These are phyloP conservation scores for Pammene aurita DNA, from an alignment of 2,888 invertebrate species.

Conservation along the genomic window DNA sequence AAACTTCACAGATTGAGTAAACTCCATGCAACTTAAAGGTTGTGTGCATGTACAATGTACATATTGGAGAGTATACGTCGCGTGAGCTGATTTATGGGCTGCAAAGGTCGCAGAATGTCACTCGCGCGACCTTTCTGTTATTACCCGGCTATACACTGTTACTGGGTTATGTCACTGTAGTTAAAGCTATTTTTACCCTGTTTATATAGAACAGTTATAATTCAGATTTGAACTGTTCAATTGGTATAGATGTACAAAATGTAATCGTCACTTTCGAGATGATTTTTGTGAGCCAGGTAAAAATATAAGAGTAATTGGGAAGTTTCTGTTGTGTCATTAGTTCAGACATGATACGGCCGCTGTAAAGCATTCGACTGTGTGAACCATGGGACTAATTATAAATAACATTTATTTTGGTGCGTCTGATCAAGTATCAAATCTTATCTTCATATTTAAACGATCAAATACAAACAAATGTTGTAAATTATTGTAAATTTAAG, in stretches of 20 bases:
- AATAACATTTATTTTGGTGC: not conserved
- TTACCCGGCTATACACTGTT: not conserved
- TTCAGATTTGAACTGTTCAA: too few relatives aligned
- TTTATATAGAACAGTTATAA: not conserved
- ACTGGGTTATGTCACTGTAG: constrained; percentile 5
- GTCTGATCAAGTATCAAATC: not conserved
- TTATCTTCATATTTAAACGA: not conserved
- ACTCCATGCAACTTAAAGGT: constrained; percentile 14
- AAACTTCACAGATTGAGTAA: constrained; percentile 1
- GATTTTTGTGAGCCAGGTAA: too few relatives aligned
- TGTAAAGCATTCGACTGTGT: not conserved
- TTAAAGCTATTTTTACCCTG: constrained; percentile 8
- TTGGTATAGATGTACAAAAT: too few relatives aligned
- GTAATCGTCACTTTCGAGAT: too few relatives aligned
- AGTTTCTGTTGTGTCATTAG: too few relatives aligned
- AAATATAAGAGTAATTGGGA: too few relatives aligned
- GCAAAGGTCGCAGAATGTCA: constrained; percentile 36
- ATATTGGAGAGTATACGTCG: not conserved
- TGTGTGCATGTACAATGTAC: not conserved
- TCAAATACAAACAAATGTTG: not conserved
- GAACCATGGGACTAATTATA: not conserved
- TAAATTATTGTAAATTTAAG: not conserved
- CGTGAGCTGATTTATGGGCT: constrained; percentile 29
- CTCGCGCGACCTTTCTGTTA: constrained; percentile 31
- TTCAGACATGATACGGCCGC: too few relatives aligned